Evolutionary conservation across 2,888 invertebrate genomes (phyloP), one percentile per base, ranked within the genome.

Genomic region (Lochmaea crataegi): DNA sequence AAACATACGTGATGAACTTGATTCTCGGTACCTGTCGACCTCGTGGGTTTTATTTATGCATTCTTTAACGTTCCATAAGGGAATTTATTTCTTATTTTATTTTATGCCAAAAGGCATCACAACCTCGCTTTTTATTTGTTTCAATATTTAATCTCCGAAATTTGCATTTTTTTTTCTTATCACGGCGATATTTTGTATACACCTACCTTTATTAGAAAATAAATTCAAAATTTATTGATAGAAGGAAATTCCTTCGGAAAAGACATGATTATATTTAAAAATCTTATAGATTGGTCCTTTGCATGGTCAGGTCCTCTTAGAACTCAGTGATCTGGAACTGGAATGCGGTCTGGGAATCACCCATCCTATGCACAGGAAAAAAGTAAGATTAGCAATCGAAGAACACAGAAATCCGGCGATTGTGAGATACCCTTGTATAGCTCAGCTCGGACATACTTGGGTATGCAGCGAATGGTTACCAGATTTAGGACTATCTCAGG

Each of bases 361-460:
- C 70, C 96, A 97, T 89, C 94, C 96, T 57, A 94, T 98, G 92
- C 97, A 98, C 86, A 90, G 96, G 82, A 96, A 96, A 88, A 98
- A 98, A 86, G 88, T 98, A 75, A 90, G 97, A 65, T 90, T 98
- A 81, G 97, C 97, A 70, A 96, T 98, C 78, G 97, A 98, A 85
- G 97, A 97, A 86, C 93, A 96, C 79, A 89, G 97, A 66, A 92
- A 96, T 79, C 96, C 97, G 0, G 93, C 94, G 79, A 89, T 95
- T 79, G 94, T 96, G 83, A 91, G 96, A 79, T 96, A 96, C 87
- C 95, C 96, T 1, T 93, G 92, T 83, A 95, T 96, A 80, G 94
- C 94, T 12, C 94, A 94, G 83, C 89, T 97, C 76, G 94, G 94
- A 65, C 96, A 97, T 86, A 95, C 95, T 18, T 98, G 97, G 97